A percentile compares a stretch with the other conserved stretches of the same genome.
phyloP scores from a whole-genome alignment of 2,797 vertebrate species.

The Apogon hyalosoma region DNA sequence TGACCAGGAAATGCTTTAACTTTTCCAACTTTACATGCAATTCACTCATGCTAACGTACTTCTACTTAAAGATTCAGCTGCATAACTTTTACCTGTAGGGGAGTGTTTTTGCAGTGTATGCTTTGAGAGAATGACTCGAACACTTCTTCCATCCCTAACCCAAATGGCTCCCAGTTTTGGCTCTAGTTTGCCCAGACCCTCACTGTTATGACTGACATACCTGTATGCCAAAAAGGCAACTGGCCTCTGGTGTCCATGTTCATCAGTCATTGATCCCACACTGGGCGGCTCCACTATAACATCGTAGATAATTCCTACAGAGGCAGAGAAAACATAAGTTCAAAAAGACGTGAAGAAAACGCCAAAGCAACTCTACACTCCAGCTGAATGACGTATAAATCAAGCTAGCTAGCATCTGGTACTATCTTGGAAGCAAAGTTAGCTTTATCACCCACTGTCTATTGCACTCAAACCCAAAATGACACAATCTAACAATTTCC shows the following conservation, averaged over 20 bases:
- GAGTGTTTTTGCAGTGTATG: no score
- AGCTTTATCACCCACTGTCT: neutral
- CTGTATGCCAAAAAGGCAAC: slow-evolving; percentile 98
- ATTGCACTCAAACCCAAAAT: neutral
- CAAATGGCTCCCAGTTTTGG: neutral
- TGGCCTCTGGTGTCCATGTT: slow-evolving; percentile 96
- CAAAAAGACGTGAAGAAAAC: no score
- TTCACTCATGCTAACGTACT: no score
- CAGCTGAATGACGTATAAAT: neutral
- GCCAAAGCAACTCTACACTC: no score
- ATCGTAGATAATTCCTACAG: slow-evolving; percentile 95
- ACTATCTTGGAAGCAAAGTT: neutral
- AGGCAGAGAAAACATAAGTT: no score
- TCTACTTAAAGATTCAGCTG: no score
- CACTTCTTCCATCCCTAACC: neutral
- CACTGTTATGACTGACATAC: slow-evolving; percentile 65
- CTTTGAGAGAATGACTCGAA: no score
- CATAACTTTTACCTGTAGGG: no score
- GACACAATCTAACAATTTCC: neutral
- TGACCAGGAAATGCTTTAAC: no score
- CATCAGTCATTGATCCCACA: slow-evolving; percentile 98
- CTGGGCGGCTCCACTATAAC: slow-evolving; percentile 98
- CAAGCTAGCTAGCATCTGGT: neutral
- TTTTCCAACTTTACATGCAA: no score
- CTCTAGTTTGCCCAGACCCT: neutral